Percentiles rank a stretch among this genome's conserved stretches.
Conservation (phyloP, 2,888 invertebrate genomes). For the Geophilus truncorum region DNA sequence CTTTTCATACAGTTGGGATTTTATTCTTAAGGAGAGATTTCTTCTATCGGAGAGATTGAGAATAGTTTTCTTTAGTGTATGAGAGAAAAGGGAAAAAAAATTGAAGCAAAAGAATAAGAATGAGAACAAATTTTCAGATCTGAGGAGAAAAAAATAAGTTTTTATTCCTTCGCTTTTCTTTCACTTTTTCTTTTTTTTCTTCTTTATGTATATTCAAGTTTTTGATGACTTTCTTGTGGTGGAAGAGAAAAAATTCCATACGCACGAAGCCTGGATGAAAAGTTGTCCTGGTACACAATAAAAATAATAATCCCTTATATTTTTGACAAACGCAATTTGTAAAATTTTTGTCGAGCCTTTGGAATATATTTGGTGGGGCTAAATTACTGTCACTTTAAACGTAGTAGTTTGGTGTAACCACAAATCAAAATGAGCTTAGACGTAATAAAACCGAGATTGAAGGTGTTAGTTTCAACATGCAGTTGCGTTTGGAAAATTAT, state of each 20-base stretch:
- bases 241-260: neutral
- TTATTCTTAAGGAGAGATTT: slow-evolving; percentile 14
- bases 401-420: slow-evolving; percentile 9
- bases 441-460: slow-evolving; percentile 7
- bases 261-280: slow-evolving; percentile 6
- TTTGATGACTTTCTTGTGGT: slow-evolving; percentile 22
- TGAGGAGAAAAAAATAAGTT: neutral
- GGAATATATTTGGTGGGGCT: neutral
- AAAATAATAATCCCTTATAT: slow-evolving; percentile 28
- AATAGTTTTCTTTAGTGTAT: slow-evolving; percentile 5
- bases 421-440: slow-evolving; percentile 24
- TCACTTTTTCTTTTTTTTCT: neutral
- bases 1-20: slow-evolving; percentile 23
- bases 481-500: neutral
- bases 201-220: slow-evolving; percentile 22
- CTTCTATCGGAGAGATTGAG: slow-evolving; percentile 7
- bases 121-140: slow-evolving; percentile 17
- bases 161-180: slow-evolving; percentile 8
- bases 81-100: neutral
- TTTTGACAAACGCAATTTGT: slow-evolving; percentile 18
- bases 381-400: slow-evolving; percentile 16
- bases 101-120: slow-evolving; percentile 18
- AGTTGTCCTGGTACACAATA: neutral
- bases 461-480: slow-evolving; percentile 5
- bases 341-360: neutral